Evolutionary conservation across 2,888 invertebrate species (phyloP), one percentile per base, ranked within the genome.

Genomic region (Anarsia innoxiella): DNA sequence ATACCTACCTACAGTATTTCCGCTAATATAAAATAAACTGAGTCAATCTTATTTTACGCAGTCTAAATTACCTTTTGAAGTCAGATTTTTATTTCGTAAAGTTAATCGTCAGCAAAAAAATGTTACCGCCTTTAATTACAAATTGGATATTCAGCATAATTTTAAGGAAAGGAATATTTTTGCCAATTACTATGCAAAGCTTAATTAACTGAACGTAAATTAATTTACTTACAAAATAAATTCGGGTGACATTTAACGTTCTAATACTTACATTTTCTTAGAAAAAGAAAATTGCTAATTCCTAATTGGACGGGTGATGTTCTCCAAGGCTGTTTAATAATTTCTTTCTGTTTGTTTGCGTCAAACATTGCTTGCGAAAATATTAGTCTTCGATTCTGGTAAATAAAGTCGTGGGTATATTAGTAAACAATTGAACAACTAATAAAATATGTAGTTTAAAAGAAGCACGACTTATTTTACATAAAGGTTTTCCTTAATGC

Each of bases 141-240:
- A 74, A 73, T 75, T 66, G 64, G 51, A 62, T 66, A 61, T 53
- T 64, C 66, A 53, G 73, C 75, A 62, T 51, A 69, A 73, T 67
- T 63, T 64, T 50, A 54, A 50, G 51, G 46, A 68, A 3, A 25
- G 66, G 66, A 67, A 60, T 55, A 63, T 66, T 68, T 59, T 42
- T 57, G 52, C 58, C 58, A 65, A 68, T 72, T 66, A 72, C 65
- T 76, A 79, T 79, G 77, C 71, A 78, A 80, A 79, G 69, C 70
- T 65, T 71, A 71, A 74, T 72, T 73, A 70, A 72, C 66, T 66
- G 65, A 52, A 59, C 55, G 60, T 53, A 62, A 66, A 69, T 63
- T 66, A 59, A 59, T 67, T 66, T 57, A 62, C 56, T 54, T 55
- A 53, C 59, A 49, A 49, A 56, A 58, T 52, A 63, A 66, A 67